These are phyloP conservation scores for Mesopsocus fuscifrons DNA, from an alignment of 2,888 invertebrate species.

Conservation along the genomic window DNA sequence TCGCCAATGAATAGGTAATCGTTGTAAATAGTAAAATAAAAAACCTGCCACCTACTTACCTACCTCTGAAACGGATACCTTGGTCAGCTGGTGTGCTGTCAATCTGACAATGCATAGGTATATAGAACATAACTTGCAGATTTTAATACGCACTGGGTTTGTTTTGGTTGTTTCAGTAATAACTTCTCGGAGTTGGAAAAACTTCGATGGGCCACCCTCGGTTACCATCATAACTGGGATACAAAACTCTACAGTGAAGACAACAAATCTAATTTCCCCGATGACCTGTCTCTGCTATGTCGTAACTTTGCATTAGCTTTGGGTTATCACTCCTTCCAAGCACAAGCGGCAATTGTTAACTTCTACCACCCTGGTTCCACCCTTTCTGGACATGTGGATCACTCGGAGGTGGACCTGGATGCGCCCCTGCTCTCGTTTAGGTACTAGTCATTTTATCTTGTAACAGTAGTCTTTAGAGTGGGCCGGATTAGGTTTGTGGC, in stretches of 20 bases:
- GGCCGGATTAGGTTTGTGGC: too few relatives aligned
- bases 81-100: too few relatives aligned
- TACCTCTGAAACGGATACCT: too few relatives aligned
- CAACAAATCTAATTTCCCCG: constrained; percentile 46
- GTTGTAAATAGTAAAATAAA: too few relatives aligned
- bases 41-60: too few relatives aligned
- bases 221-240: constrained; percentile 97
- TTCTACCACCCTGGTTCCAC: constrained; percentile 88
- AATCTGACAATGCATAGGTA: too few relatives aligned
- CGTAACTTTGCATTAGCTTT: constrained; percentile 38
- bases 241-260: constrained; percentile 67
- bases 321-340: constrained; percentile 37
- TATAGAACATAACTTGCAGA: too few relatives aligned
- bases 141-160: too few relatives aligned
- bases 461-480: not conserved
- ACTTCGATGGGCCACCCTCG: constrained; percentile 86
- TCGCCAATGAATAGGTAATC: constrained; percentile 9
- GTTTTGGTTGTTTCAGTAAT: too few relatives aligned
- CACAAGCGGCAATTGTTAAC: constrained; percentile 92
- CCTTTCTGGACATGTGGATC: constrained; percentile 85
- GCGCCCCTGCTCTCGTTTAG: constrained; percentile 86
- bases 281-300: constrained; percentile 45
- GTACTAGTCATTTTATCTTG: constrained; percentile 31
- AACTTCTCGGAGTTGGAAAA: too few relatives aligned
- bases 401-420: constrained; percentile 66